These are phyloP conservation scores for Hycleus cichorii DNA, from an alignment of 1,140 invertebrate genomes.

Conservation along the genomic window DNA sequence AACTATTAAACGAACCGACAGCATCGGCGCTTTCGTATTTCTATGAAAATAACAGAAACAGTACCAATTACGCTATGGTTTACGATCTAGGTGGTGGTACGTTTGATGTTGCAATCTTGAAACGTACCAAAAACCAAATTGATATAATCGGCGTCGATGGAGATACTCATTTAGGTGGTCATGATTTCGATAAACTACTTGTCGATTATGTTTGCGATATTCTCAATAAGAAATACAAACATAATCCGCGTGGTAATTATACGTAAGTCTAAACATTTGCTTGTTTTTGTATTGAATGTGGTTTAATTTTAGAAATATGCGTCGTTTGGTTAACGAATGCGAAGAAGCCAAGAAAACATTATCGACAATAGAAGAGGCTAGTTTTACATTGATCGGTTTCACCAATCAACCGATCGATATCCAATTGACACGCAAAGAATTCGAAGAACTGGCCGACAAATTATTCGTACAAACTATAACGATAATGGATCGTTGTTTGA, in stretches of 20 bases:
- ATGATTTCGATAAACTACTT: constrained; percentile 58
- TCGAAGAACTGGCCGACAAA: constrained; percentile 61
- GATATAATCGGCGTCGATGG: constrained; percentile 64
- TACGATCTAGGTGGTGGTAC: constrained; percentile 67
- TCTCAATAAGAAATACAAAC: constrained; percentile 57
- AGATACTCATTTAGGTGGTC: constrained; percentile 56
- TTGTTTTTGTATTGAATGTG: constrained; percentile 26
- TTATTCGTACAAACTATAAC: constrained; percentile 49
- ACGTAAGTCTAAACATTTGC: too few species aligned
- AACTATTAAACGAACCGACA: constrained; percentile 62
- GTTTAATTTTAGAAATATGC: constrained; percentile 72
- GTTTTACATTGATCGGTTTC: neutral
- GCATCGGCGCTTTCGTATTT: constrained; percentile 60
- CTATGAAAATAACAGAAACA: constrained; percentile 19
- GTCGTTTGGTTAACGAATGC: constrained; percentile 67
- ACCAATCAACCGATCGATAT: constrained; percentile 45
- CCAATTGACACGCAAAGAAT: constrained; percentile 63
- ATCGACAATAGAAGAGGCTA: constrained; percentile 44
- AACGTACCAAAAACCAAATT: constrained; percentile 66
- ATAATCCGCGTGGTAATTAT: constrained; percentile 42
- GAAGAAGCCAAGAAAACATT: constrained; percentile 75
- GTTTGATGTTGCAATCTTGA: constrained; percentile 69
- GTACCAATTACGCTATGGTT: constrained; percentile 45
- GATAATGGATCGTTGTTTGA: constrained; percentile 15
- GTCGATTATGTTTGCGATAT: constrained; percentile 49